Conservation (phyloP, 2,797 vertebrate genomes). For the Liasis olivaceus region DNA sequence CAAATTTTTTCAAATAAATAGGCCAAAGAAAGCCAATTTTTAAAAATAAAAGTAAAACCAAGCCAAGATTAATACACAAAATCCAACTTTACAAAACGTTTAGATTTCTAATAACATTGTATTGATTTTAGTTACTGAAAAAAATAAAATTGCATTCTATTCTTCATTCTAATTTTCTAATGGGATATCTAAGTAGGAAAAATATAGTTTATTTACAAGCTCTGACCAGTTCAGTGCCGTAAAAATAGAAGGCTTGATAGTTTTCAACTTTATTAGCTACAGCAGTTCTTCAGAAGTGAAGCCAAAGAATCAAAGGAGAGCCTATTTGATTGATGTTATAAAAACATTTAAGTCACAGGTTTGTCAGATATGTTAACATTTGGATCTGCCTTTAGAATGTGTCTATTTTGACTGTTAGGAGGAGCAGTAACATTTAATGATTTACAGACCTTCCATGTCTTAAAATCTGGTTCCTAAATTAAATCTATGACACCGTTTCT, state of each 20-base stretch:
- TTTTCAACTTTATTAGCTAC: conserved; percentile 70
- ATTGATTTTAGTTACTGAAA: conserved; percentile 4
- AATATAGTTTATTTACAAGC: conserved; percentile 52
- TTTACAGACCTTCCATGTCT: conserved; percentile 73
- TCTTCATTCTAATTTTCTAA: conserved; percentile 18
- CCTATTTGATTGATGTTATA: conserved; percentile 79
- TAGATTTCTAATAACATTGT: conserved; percentile 28
- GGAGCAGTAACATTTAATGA: conserved; percentile 71
- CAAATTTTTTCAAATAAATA: neutral
- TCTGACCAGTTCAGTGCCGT: conserved; percentile 47
- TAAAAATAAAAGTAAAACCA: neutral
- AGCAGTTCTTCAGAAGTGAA: conserved; percentile 71
- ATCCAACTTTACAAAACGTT: conserved; percentile 19
- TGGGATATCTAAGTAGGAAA: conserved; percentile 37
- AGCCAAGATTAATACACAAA: neutral
- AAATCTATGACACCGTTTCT: conserved; percentile 49
- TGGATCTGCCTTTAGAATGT: conserved; percentile 63
- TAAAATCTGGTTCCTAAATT: conserved; percentile 60
- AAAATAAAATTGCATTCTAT: neutral
- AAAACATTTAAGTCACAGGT: conserved; percentile 76
- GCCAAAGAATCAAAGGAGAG: conserved; percentile 76
- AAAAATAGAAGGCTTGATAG: conserved; percentile 64
- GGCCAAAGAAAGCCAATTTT: neutral
- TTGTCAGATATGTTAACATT: conserved; percentile 75
- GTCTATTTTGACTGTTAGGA: conserved; percentile 74